Conservation (phyloP, 1,140 invertebrate genomes). For the Triops longicaudatus region DNA sequence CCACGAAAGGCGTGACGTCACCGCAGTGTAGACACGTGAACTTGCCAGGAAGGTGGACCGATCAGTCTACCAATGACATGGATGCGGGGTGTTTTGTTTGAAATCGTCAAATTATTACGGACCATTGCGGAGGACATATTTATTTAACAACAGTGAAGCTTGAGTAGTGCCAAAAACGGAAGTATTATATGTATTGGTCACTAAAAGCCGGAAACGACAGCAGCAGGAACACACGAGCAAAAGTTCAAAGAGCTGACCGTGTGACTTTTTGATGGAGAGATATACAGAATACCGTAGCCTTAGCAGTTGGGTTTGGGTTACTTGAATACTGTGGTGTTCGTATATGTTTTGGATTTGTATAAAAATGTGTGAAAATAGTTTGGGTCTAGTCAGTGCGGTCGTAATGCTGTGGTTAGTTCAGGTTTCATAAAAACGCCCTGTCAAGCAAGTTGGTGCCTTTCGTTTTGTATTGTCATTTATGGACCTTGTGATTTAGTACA, state of each 20-base stretch:
- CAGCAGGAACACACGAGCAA: background rate
- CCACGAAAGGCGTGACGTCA: background rate
- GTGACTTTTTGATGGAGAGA: background rate
- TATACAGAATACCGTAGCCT: background rate
- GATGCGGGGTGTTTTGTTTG: background rate
- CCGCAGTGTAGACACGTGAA: slow-evolving; percentile 1
- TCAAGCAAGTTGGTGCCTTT: background rate
- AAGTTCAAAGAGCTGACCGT: background rate
- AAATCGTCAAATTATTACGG: background rate
- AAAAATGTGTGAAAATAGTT: background rate
- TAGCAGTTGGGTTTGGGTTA: background rate
- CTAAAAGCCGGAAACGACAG: background rate
- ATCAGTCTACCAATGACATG: background rate
- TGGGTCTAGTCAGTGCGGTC: slow-evolving; percentile 2
- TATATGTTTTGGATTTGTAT: background rate
- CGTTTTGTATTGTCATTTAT: background rate
- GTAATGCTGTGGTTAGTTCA: background rate
- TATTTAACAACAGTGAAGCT: background rate
- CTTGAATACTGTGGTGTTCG: too few species aligned
- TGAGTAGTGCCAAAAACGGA: background rate
- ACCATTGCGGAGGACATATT: background rate
- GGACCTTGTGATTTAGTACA: background rate
- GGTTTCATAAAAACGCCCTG: background rate
- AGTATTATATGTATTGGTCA: background rate
- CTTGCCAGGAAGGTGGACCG: background rate